Evolutionary conservation across 2,797 vertebrate species (phyloP).

Genomic region (Aldrovandia affinis): DNA sequence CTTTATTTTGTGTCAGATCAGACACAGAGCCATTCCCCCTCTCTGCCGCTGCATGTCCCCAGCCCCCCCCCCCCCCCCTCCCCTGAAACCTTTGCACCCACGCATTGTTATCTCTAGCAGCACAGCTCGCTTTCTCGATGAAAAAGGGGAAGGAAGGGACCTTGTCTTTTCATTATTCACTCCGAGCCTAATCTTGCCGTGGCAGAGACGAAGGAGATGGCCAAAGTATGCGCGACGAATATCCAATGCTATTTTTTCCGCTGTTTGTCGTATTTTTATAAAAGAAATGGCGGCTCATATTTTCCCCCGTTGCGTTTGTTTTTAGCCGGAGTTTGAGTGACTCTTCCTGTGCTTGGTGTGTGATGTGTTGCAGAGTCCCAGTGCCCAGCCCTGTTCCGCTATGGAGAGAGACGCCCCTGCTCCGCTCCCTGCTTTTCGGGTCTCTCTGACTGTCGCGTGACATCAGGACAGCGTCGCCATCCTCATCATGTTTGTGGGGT

Average conservation of each 20-base stretch:
- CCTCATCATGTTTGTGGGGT: conserved; percentile 7
- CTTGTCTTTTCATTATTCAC: not conserved
- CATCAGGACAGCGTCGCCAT: conserved; percentile 4
- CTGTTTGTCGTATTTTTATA: too few species aligned
- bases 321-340: not conserved
- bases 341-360: conserved; percentile 13
- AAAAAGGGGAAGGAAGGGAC: not conserved
- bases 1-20: not conserved
- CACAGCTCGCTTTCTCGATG: not conserved
- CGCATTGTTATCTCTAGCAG: not conserved
- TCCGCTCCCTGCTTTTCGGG: conserved; percentile 10
- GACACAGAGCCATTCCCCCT: not conserved
- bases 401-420: not conserved
- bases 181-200: not conserved
- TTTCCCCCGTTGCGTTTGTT: not conserved
- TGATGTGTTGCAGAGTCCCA: conserved; percentile 10
- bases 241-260: too few species aligned
- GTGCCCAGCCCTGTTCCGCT: conserved; percentile 16
- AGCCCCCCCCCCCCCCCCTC: not conserved
- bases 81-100: too few species aligned
- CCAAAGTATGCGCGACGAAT: too few species aligned
- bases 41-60: not conserved
- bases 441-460: conserved; percentile 11
- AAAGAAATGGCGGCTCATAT: not conserved
- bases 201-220: not conserved